These are phyloP conservation scores for Muschampia plurimacula DNA, from an alignment of 2,888 invertebrate species.

Conservation along the genomic window DNA sequence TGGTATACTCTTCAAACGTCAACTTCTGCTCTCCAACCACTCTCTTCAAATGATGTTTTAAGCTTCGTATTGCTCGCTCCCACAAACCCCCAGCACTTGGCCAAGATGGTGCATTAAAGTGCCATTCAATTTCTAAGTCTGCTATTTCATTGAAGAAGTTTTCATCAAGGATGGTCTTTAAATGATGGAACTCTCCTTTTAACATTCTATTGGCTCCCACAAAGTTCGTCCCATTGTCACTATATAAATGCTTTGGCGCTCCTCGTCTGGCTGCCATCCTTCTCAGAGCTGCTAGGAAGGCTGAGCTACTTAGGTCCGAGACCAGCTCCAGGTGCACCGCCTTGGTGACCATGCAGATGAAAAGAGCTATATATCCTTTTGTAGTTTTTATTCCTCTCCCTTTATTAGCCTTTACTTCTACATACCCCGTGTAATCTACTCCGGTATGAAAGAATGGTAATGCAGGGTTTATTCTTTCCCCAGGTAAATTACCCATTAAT, in stretches of 20 bases:
- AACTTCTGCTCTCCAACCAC: not conserved
- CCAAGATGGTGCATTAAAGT: slow-evolving; percentile 6
- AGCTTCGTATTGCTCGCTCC: not conserved
- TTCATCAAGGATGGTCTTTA: not conserved
- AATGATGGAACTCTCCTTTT: slow-evolving; percentile 1
- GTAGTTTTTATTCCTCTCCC: slow-evolving; percentile 18
- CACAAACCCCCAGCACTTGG: not conserved
- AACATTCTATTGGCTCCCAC: slow-evolving; percentile 23
- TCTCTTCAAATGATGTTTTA: not conserved
- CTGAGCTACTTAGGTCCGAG: slow-evolving; percentile 36
- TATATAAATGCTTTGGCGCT: slow-evolving; percentile 36
- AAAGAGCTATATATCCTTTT: slow-evolving; percentile 31
- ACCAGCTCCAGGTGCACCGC: slow-evolving; percentile 42
- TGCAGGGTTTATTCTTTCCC: slow-evolving; percentile 31
- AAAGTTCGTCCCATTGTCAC: slow-evolving; percentile 40
- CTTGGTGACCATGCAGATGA: slow-evolving; percentile 17
- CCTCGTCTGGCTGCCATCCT: slow-evolving; percentile 39
- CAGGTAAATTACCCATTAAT: slow-evolving; percentile 46
- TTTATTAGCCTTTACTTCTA: slow-evolving; percentile 35
- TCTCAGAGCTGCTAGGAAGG: slow-evolving; percentile 39
- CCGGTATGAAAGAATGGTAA: slow-evolving; percentile 42
- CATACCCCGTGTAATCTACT: slow-evolving; percentile 40
- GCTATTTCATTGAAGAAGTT: not conserved
- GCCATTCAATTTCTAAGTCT: slow-evolving; percentile 7
- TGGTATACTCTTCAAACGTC: not conserved